Percentiles rank a stretch among this genome's conserved stretches.
Conservation (phyloP, 2,888 invertebrate genomes). For the Chrysomela aeneicollis region DNA sequence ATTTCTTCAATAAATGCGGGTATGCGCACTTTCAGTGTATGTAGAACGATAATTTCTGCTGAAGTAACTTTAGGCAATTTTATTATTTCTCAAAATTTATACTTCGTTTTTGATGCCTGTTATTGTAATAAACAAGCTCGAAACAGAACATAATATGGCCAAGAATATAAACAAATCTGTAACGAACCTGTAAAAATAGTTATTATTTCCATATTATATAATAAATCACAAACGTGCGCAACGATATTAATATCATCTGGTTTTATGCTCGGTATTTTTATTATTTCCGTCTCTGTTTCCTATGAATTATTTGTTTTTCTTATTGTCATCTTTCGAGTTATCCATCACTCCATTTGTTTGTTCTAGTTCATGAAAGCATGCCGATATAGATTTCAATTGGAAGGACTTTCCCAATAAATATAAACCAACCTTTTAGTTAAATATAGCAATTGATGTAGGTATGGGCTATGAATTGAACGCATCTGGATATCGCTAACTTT, state of each 20-base stretch:
- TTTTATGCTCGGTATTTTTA: conserved; percentile 51
- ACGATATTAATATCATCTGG: conserved; percentile 47
- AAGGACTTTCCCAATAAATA: no score
- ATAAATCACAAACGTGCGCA: conserved; percentile 48
- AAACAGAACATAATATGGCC: conserved; percentile 38
- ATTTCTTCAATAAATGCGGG: no score
- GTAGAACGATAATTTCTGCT: no score
- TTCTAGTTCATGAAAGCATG: conserved; percentile 4
- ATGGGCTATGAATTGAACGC: no score
- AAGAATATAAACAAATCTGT: conserved; percentile 48
- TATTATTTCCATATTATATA: conserved; percentile 49
- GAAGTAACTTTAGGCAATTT: not conserved
- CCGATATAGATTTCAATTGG: not conserved
- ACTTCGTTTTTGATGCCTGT: conserved; percentile 33
- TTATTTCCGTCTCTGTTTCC: conserved; percentile 54
- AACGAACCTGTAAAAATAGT: conserved; percentile 50
- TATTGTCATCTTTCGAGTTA: conserved; percentile 31
- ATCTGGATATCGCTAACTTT: no score
- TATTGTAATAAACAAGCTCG: conserved; percentile 46
- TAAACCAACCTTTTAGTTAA: no score
- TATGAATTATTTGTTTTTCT: conserved; percentile 50
- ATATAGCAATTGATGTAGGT: no score
- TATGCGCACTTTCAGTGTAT: no score
- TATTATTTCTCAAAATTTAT: not conserved
- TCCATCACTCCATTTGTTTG: conserved; percentile 3